phyloP scores from a whole-genome alignment of 1,140 invertebrate genomes.

The Melanaphis sacchari region DNA sequence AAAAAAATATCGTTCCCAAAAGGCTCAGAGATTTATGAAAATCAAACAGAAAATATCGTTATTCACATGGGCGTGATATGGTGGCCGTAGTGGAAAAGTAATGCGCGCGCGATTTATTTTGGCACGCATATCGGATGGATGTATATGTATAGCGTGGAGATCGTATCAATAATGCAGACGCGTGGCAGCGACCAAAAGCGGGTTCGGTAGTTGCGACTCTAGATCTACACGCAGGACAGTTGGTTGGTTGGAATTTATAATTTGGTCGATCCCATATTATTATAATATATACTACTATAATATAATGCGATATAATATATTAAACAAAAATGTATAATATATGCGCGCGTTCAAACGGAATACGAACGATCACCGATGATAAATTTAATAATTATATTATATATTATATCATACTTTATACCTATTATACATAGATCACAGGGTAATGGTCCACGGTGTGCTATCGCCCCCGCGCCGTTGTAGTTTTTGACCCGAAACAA shows the following conservation, averaged over 20 bases:
- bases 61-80: neutral
- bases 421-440: neutral
- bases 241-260: neutral
- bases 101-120: neutral
- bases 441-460: neutral
- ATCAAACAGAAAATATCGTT: neutral
- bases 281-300: neutral
- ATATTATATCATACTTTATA: neutral
- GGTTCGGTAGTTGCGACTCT: neutral
- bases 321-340: neutral
- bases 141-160: neutral
- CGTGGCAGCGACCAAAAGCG: neutral
- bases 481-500: conserved; percentile 1
- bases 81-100: neutral
- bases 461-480: neutral
- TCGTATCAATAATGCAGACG: conserved; percentile 7
- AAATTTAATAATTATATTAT: neutral
- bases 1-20: conserved; percentile 25
- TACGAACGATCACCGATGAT: neutral
- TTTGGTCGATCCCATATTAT: neutral
- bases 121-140: neutral
- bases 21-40: conserved; percentile 17
- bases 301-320: neutral
- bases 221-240: neutral
- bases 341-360: neutral